Conservation (phyloP, 2,888 invertebrate genomes). For the Hipparchia sbordonii region DNA sequence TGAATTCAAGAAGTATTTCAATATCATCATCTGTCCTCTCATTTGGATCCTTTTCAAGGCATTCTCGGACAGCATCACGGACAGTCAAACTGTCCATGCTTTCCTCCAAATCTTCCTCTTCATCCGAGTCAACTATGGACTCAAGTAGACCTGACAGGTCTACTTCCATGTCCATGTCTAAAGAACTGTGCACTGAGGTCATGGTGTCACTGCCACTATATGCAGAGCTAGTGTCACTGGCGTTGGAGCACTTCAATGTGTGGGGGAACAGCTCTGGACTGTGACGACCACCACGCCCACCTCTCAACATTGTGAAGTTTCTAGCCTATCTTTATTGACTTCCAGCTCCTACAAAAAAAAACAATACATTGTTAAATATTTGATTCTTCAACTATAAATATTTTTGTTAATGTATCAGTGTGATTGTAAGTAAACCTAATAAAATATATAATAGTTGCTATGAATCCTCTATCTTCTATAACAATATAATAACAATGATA, state of each 20-base stretch:
- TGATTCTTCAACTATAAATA: not conserved
- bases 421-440: no score
- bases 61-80: conserved; percentile 97
- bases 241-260: conserved; percentile 88
- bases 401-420: no score
- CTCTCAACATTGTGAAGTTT: conserved; percentile 82
- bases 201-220: conserved; percentile 98
- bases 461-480: no score
- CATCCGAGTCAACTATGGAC: conserved; percentile 97
- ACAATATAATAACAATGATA: no score
- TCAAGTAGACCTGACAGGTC: conserved; percentile 97
- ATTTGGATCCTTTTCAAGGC: conserved; percentile 97
- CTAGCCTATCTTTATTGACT: conserved; percentile 58
- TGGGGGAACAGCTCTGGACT: conserved; percentile 92
- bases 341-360: conserved; percentile 70
- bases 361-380: not conserved
- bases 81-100: conserved; percentile 95
- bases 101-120: conserved; percentile 95
- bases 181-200: conserved; percentile 94
- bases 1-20: conserved; percentile 97
- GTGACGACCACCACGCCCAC: conserved; percentile 83
- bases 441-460: no score
- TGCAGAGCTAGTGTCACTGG: conserved; percentile 97
- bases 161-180: conserved; percentile 90
- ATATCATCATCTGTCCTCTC: conserved; percentile 98